These are phyloP conservation scores for Dione vanillae DNA, from an alignment of 2,888 invertebrate species.

Conservation along the genomic window DNA sequence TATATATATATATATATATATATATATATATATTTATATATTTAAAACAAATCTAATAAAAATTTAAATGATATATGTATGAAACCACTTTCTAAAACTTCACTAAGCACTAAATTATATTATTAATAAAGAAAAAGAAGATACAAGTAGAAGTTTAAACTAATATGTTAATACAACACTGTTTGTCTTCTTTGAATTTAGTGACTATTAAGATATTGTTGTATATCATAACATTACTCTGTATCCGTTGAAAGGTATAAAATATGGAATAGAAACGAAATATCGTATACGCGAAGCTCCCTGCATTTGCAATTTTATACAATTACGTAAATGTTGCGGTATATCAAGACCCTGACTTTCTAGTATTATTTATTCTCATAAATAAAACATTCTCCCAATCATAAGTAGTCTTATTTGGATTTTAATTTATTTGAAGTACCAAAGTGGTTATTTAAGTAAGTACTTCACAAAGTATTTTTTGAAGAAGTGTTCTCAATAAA, in stretches of 20 bases:
- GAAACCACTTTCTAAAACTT: no score
- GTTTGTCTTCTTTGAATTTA: background rate
- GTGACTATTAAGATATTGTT: background rate
- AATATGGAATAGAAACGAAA: slow-evolving; percentile 1
- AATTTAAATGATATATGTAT: no score
- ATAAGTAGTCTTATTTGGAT: background rate
- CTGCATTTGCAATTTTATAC: slow-evolving; percentile 16
- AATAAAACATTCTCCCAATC: slow-evolving; percentile 4
- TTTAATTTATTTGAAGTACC: background rate
- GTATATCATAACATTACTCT: background rate
- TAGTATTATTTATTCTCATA: background rate
- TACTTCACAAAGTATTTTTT: no score
- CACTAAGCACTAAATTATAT: no score
- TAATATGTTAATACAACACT: background rate
- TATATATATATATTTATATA: no score
- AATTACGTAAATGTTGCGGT: slow-evolving; percentile 20
- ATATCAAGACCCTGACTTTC: background rate
- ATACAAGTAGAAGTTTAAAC: no score
- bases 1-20: no score
- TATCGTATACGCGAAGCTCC: slow-evolving; percentile 2
- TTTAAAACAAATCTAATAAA: no score
- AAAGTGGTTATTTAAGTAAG: no score
- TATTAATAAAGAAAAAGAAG: no score
- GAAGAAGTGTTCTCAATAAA: no score
- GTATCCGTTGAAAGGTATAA: background rate